These are phyloP conservation scores for Chaetura pelagica DNA, from an alignment of 2,113 vertebrate species.

Conservation along the genomic window DNA sequence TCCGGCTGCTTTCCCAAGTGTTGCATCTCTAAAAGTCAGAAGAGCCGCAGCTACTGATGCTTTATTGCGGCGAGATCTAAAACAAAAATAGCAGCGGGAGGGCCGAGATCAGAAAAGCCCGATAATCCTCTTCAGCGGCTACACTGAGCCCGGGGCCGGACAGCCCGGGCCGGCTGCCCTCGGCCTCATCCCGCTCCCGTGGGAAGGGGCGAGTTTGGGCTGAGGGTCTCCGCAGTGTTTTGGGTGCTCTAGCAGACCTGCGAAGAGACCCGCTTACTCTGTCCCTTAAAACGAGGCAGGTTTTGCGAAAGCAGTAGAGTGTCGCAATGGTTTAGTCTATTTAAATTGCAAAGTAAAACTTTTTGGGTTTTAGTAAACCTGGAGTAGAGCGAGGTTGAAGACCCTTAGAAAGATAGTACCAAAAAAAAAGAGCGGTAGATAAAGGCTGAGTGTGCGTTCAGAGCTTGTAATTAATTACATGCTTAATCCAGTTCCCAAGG, in stretches of 20 bases:
- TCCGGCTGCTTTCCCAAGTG: fast-evolving
- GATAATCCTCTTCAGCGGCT: background rate
- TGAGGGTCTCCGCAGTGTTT: background rate
- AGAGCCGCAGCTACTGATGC: background rate
- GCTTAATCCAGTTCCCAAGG: slow-evolving; percentile 34
- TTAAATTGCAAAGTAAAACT: background rate
- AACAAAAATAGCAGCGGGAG: background rate
- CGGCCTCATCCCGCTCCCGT: background rate
- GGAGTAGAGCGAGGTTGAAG: background rate
- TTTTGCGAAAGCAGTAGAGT: background rate
- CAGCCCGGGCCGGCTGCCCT: background rate
- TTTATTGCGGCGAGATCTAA: background rate
- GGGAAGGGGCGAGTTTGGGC: background rate
- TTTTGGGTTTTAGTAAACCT: background rate
- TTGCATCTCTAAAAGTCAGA: background rate
- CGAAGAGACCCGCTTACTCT: background rate
- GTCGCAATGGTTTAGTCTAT: background rate
- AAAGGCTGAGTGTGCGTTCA: background rate
- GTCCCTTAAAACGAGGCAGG: background rate
- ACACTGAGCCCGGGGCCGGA: background rate
- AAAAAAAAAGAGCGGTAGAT: background rate
- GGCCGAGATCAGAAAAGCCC: background rate
- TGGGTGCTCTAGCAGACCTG: background rate
- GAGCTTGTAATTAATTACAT: slow-evolving; percentile 36
- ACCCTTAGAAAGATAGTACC: slow-evolving; percentile 9